These are phyloP conservation scores for Hanleya hanleyi DNA, from an alignment of 2,888 invertebrate species.

Conservation along the genomic window DNA sequence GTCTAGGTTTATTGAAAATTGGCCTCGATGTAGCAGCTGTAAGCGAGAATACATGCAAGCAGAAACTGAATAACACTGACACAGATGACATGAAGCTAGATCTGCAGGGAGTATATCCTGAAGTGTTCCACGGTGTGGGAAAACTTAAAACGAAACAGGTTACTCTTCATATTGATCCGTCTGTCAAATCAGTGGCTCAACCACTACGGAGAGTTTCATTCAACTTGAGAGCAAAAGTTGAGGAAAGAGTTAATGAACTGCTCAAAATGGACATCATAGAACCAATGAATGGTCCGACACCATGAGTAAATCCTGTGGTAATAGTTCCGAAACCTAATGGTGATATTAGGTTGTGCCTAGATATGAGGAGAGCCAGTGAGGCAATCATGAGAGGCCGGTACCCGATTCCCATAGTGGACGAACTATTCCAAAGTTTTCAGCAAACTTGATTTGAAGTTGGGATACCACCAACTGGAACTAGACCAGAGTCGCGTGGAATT, in stretches of 20 bases:
- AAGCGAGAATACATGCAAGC: no score
- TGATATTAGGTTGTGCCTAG: conserved; percentile 44
- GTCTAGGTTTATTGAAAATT: no score
- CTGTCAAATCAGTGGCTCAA: no score
- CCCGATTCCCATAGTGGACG: conserved; percentile 41
- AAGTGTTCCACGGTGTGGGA: no score
- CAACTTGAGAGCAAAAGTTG: conserved; percentile 32
- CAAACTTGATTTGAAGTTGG: conserved; percentile 42
- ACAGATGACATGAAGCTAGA: no score
- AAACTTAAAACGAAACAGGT: no score
- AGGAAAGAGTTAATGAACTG: conserved; percentile 30
- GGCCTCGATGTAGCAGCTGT: no score
- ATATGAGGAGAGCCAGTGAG: conserved; percentile 47
- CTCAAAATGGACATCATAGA: conserved; percentile 31
- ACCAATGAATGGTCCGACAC: no score
- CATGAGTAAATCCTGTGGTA: conserved; percentile 42
- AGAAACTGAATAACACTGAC: no score
- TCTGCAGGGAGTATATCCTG: no score
- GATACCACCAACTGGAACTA: conserved; percentile 48
- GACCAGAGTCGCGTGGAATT: conserved; percentile 46
- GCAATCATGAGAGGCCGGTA: conserved; percentile 43
- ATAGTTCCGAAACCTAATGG: conserved; percentile 36
- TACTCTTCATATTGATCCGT: no score
- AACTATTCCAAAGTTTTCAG: conserved; percentile 41
- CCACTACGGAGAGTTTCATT: no score